Percentiles rank a stretch among this genome's conserved stretches.
These are phyloP conservation scores for Poecilia latipinna DNA, from an alignment of 2,113 vertebrate species.

Conservation along the genomic window DNA sequence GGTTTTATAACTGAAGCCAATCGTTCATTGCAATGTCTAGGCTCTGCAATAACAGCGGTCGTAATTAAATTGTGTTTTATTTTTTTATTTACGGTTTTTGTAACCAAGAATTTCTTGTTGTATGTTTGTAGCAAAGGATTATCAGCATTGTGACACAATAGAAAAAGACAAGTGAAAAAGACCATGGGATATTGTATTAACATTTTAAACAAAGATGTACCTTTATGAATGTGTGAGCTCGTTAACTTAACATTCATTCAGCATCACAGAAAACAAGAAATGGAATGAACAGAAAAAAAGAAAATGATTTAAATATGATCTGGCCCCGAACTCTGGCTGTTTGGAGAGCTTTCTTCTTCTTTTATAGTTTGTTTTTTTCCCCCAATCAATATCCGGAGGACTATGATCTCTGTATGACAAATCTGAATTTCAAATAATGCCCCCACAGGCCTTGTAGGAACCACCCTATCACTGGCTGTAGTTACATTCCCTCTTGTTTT, in stretches of 20 bases:
- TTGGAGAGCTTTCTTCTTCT: constrained; percentile 64
- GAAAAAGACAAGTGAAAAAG: constrained; percentile 29
- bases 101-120: background rate
- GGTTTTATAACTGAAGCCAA: background rate
- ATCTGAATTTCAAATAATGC: constrained; percentile 69
- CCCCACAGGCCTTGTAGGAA: constrained; percentile 64
- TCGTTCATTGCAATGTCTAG: background rate
- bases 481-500: constrained; percentile 59
- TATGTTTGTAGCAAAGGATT: background rate
- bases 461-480: constrained; percentile 41
- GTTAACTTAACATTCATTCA: constrained; percentile 60
- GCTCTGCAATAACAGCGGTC: background rate
- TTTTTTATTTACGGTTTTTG: constrained; percentile 1
- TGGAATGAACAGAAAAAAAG: constrained; percentile 65
- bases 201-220: constrained; percentile 33
- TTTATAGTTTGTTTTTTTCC: constrained; percentile 55
- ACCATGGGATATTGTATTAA: constrained; percentile 33
- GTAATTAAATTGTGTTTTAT: background rate
- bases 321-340: constrained; percentile 64
- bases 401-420: constrained; percentile 72
- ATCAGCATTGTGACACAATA: constrained; percentile 30
- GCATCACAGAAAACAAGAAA: constrained; percentile 47
- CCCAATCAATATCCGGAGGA: constrained; percentile 75
- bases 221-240: constrained; percentile 62
- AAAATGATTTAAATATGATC: constrained; percentile 66